Conservation (phyloP, 2,797 vertebrate species). For the Microctenopoma lineatum region DNA sequence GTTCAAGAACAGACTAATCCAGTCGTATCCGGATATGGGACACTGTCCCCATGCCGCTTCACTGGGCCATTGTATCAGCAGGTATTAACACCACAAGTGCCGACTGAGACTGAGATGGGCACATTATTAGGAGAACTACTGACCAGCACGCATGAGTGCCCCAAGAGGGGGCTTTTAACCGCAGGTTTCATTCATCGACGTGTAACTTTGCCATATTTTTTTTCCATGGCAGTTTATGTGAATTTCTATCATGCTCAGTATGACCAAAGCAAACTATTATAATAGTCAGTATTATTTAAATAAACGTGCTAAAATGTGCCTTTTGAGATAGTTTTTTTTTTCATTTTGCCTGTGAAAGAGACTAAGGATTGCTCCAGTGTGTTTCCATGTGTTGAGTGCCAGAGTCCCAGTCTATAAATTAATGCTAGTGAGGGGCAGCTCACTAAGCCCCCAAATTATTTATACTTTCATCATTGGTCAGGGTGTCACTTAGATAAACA, state of each 20-base stretch:
- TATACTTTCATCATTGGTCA: conserved; percentile 80
- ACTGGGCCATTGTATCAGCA: conserved; percentile 76
- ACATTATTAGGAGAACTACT: conserved; percentile 57
- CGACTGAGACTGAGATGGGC: conserved; percentile 64
- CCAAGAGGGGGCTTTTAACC: conserved; percentile 8
- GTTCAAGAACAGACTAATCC: conserved; percentile 83
- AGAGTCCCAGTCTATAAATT: conserved; percentile 76
- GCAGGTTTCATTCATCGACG: conserved; percentile 49
- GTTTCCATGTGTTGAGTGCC: conserved; percentile 8
- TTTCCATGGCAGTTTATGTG: conserved; percentile 42
- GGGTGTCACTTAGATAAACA: conserved; percentile 87
- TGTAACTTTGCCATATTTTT: conserved; percentile 49
- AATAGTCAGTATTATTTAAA: neutral
- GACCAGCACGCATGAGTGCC: conserved; percentile 45
- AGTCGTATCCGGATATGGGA: conserved; percentile 76
- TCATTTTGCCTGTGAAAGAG: conserved; percentile 9
- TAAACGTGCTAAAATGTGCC: neutral
- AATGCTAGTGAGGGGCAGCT: conserved; percentile 82
- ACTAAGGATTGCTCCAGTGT: conserved; percentile 1
- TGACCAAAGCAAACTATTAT: conserved; percentile 11
- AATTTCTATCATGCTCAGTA: neutral
- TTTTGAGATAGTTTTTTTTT: neutral
- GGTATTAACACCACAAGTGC: conserved; percentile 82
- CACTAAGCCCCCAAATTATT: conserved; percentile 77
- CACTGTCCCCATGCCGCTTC: conserved; percentile 71